Conservation (phyloP, 2,797 vertebrate species). For the Semaprochilodus insignis region DNA sequence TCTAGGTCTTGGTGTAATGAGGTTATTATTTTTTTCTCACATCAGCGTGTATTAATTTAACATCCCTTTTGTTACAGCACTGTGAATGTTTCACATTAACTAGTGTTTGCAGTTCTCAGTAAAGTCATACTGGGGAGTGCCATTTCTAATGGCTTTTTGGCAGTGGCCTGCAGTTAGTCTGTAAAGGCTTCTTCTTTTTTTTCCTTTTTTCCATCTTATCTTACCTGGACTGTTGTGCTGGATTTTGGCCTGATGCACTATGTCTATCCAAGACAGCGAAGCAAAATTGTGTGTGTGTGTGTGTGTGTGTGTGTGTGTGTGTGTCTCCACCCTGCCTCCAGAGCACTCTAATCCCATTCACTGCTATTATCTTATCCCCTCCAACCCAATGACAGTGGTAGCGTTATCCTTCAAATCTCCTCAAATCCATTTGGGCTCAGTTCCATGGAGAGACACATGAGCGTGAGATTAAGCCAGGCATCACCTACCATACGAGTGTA, state of each 20-base stretch:
- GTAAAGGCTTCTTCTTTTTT: neutral
- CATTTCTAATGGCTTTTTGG: neutral
- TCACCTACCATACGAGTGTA: constrained; percentile 32
- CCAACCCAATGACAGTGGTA: constrained; percentile 72
- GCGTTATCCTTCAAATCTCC: constrained; percentile 75
- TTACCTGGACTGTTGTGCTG: constrained; percentile 26
- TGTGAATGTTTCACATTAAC: neutral
- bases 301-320: constrained; percentile 6
- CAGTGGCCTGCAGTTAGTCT: neutral
- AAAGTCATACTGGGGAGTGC: too few relatives aligned
- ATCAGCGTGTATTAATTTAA: neutral
- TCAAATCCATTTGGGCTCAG: constrained; percentile 71
- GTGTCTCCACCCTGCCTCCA: constrained; percentile 64
- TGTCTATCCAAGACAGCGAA: neutral
- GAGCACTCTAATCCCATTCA: constrained; percentile 75
- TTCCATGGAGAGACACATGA: constrained; percentile 50
- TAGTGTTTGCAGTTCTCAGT: neutral
- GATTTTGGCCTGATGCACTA: neutral
- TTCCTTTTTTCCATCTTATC: constrained; percentile 9
- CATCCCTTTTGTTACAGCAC: neutral
- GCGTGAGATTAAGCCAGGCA: constrained; percentile 46
- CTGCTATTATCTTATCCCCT: constrained; percentile 78
- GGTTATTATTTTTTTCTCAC: neutral
- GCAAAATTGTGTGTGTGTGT: constrained; percentile 25
- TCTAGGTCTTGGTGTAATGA: neutral